Conservation (phyloP, 2,797 vertebrate genomes). For the Epinephelus awoara region DNA sequence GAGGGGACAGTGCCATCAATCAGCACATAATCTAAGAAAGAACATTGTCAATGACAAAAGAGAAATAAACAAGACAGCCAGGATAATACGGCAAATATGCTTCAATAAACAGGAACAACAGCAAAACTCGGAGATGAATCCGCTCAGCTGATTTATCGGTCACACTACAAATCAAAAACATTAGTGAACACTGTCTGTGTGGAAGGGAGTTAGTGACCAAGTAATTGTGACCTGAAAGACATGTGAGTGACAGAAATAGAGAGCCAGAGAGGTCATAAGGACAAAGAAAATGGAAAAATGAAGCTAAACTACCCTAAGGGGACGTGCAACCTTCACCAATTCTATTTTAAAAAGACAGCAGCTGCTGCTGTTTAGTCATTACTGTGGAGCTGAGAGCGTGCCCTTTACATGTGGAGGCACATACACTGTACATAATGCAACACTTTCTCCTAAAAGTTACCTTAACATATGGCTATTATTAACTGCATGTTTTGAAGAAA, state of each 20-base stretch:
- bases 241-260: constrained; percentile 53
- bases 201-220: constrained; percentile 27
- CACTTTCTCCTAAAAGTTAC: not conserved
- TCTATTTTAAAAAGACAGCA: constrained; percentile 59
- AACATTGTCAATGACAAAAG: constrained; percentile 69
- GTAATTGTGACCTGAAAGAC: constrained; percentile 60
- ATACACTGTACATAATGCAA: not conserved
- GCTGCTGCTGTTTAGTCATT: constrained; percentile 57
- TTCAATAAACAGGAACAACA: constrained; percentile 37
- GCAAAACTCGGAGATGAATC: constrained; percentile 51
- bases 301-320: constrained; percentile 51
- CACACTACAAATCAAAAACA: constrained; percentile 38
- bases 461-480: not conserved
- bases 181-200: constrained; percentile 31
- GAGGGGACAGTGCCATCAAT: constrained; percentile 68
- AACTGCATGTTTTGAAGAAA: not conserved
- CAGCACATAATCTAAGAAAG: constrained; percentile 68
- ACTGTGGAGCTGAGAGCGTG: constrained; percentile 23
- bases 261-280: constrained; percentile 43
- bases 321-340: constrained; percentile 64
- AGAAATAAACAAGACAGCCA: constrained; percentile 69
- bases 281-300: constrained; percentile 53
- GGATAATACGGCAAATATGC: constrained; percentile 48
- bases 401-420: constrained; percentile 2
- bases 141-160: constrained; percentile 49